Evolutionary conservation across 2,797 vertebrate genomes (phyloP).

Genomic region (Smutsia gigantea): DNA sequence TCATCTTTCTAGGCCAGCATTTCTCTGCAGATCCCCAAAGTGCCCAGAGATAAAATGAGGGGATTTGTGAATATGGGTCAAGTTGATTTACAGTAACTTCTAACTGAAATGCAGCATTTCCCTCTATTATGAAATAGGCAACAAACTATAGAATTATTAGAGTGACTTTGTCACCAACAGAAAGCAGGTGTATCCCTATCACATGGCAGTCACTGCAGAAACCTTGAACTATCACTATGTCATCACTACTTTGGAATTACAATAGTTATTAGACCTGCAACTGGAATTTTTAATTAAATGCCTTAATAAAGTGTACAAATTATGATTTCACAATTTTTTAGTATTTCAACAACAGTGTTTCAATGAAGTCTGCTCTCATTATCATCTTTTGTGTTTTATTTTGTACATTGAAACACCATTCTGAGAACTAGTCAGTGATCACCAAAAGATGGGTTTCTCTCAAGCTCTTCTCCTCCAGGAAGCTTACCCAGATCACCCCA

Average conservation of each 20-base stretch:
- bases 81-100: constrained; percentile 46
- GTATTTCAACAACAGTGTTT: constrained; percentile 33
- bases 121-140: background rate
- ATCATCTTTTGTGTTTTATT: constrained; percentile 30
- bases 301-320: background rate
- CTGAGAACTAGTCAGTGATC: background rate
- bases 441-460: background rate
- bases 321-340: constrained; percentile 8
- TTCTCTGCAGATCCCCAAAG: background rate
- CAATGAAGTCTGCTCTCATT: background rate
- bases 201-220: background rate
- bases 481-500: background rate
- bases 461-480: background rate
- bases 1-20: background rate
- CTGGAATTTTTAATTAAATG: constrained; percentile 20
- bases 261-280: constrained; percentile 2
- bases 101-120: background rate
- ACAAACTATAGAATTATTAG: background rate
- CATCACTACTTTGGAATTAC: background rate
- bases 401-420: constrained; percentile 29
- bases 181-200: background rate
- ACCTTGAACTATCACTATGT: background rate
- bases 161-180: constrained; percentile 4
- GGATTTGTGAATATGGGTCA: background rate
- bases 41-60: constrained; percentile 24